Percentiles rank a stretch among this genome's conserved stretches.
phyloP scores from a whole-genome alignment of 1,140 invertebrate species.

The Laupala kohalensis region DNA sequence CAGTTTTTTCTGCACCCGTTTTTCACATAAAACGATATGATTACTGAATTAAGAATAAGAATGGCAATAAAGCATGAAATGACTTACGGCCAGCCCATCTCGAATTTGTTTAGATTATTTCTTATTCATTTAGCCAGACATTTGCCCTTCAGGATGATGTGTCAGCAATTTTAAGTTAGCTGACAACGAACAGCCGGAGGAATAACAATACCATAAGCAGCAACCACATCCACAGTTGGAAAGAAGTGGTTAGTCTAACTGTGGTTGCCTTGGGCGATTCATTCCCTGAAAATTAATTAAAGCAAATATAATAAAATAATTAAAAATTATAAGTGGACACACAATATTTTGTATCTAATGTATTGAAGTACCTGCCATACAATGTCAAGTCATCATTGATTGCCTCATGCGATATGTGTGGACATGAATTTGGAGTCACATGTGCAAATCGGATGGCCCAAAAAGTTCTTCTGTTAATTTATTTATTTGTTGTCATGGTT shows the following conservation, averaged over 20 bases:
- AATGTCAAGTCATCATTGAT: neutral
- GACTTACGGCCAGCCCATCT: no score
- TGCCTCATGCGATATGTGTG: neutral
- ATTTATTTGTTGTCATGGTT: no score
- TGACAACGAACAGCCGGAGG: neutral
- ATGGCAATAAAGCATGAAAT: no score
- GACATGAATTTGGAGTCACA: neutral
- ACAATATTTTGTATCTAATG: neutral
- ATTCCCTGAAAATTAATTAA: neutral
- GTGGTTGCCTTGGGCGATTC: neutral
- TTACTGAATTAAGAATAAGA: no score
- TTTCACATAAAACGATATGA: no score
- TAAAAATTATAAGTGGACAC: neutral
- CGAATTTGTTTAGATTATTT: no score
- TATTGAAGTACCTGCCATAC: neutral
- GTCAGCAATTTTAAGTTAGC: neutral
- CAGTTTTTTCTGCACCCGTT: no score
- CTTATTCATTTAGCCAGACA: no score
- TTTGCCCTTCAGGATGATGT: no score
- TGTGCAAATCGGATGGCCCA: no score
- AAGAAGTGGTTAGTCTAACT: neutral
- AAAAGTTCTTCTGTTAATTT: no score
- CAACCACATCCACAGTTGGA: neutral
- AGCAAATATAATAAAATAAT: neutral
- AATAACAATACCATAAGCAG: neutral